phyloP scores from a whole-genome alignment of 2,888 invertebrate genomes.

The Amblyteles armatorius region DNA sequence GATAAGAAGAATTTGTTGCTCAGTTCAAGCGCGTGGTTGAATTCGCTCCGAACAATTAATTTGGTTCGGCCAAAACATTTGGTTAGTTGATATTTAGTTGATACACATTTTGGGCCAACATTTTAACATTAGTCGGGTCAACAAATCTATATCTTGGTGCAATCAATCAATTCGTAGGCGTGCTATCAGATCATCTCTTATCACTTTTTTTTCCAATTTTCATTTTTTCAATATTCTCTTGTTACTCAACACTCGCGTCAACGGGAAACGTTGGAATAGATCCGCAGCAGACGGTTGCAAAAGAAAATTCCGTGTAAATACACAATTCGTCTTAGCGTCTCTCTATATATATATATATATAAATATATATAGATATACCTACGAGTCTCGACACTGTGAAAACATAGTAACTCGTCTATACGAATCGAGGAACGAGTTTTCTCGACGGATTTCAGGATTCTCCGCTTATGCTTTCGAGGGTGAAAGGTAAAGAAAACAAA shows the following conservation, averaged over 20 bases:
- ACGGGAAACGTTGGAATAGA: background rate
- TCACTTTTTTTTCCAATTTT: background rate
- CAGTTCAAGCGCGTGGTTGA: background rate
- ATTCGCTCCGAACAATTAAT: background rate
- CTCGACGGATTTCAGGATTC: constrained; percentile 8
- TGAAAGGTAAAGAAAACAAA: background rate
- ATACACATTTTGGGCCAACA: no score
- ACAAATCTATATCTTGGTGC: no score
- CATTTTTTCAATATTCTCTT: background rate
- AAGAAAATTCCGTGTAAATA: constrained; percentile 18
- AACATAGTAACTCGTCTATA: constrained; percentile 7
- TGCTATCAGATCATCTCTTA: constrained; percentile 5
- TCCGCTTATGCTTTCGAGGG: background rate
- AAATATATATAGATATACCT: background rate
- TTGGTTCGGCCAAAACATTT: background rate
- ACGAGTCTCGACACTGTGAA: background rate
- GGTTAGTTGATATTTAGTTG: no score
- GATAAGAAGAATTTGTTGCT: background rate
- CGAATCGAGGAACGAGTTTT: constrained; percentile 5
- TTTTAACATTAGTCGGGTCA: no score
- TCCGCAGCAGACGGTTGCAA: background rate
- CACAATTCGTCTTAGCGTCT: background rate
- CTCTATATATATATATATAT: background rate
- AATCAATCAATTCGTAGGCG: no score
- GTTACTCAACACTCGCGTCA: constrained; percentile 4